These are phyloP conservation scores for Isotomurus palustris DNA, from an alignment of 2,888 invertebrate species.

Conservation along the genomic window DNA sequence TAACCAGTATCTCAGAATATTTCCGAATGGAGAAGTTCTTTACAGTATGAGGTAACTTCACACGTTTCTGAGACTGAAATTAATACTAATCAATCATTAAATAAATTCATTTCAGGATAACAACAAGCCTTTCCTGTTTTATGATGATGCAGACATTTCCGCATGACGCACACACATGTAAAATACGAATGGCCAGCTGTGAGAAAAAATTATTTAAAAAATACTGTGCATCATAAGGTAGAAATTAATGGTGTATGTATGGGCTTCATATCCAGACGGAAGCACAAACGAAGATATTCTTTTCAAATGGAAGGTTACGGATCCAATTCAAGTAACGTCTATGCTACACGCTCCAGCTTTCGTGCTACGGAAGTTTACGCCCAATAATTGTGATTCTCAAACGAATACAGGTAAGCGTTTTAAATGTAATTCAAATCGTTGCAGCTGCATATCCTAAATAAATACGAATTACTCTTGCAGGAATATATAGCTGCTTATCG, in stretches of 20 bases:
- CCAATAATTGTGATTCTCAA: neutral
- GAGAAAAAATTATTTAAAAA: neutral
- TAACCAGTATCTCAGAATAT: neutral
- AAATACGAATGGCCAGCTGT: neutral
- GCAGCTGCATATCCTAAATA: no score
- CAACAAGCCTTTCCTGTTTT: neutral
- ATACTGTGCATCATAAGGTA: neutral
- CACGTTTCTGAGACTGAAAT: no score
- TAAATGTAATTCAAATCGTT: no score
- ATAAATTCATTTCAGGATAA: neutral
- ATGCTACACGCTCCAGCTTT: neutral
- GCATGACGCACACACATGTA: neutral
- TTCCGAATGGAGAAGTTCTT: neutral
- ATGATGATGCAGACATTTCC: neutral
- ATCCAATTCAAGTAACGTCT: neutral
- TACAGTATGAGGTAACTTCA: neutral
- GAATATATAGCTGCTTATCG: neutral
- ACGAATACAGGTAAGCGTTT: neutral
- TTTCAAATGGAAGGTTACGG: neutral
- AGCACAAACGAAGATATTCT: neutral
- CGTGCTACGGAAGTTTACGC: neutral
- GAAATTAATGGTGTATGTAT: no score
- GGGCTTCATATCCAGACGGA: neutral
- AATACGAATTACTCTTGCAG: neutral
- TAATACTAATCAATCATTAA: no score